Percentiles rank a stretch among this genome's conserved stretches.
phyloP scores from a whole-genome alignment of 2,888 invertebrate genomes.

The Allygus modestus region DNA sequence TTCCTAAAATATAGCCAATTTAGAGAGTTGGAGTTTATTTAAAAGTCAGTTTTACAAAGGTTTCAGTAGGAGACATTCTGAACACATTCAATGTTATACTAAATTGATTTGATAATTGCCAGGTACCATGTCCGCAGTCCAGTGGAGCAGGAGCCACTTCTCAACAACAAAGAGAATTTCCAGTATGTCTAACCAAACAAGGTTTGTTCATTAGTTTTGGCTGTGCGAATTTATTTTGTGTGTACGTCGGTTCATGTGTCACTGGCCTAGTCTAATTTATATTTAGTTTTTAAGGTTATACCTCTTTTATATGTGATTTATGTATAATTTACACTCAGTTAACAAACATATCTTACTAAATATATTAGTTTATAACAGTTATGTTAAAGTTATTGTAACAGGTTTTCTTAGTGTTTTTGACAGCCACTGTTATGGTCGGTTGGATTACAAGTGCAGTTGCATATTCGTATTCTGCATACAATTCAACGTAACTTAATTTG shows the following conservation, averaged over 20 bases:
- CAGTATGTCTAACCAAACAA: slow-evolving; percentile 80
- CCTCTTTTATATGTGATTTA: slow-evolving; percentile 24
- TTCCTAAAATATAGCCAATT: no score
- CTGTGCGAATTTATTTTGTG: slow-evolving; percentile 26
- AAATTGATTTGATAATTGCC: no score
- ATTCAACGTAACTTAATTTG: no score
- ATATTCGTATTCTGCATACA: no score
- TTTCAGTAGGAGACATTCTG: no score
- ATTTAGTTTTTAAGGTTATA: background rate
- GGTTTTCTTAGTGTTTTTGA: no score
- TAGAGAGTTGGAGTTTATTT: no score
- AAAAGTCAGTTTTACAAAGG: no score
- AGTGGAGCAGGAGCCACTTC: slow-evolving; percentile 80
- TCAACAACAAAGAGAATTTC: slow-evolving; percentile 82
- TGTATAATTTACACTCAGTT: background rate
- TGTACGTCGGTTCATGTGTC: background rate
- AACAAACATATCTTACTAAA: background rate
- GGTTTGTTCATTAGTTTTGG: background rate
- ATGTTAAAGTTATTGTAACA: no score
- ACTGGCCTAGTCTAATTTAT: slow-evolving; percentile 29
- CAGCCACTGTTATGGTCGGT: no score
- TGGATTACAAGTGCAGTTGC: no score
- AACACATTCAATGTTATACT: no score
- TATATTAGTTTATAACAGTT: background rate
- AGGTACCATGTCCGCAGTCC: slow-evolving; percentile 60